Conservation (phyloP, 2,113 vertebrate genomes). For the Lanius collurio region DNA sequence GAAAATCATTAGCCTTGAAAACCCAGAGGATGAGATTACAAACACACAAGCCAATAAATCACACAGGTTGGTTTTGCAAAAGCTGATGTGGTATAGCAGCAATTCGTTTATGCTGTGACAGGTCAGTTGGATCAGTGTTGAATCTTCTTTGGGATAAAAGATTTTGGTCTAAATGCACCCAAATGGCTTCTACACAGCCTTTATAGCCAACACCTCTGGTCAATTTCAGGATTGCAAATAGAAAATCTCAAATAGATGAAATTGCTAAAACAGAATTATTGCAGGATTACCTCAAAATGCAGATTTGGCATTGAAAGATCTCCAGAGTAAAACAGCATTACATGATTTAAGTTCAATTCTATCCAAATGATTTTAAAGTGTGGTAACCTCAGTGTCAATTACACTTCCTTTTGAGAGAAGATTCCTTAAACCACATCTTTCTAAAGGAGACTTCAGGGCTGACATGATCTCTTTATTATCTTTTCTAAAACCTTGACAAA, state of each 20-base stretch:
- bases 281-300: neutral
- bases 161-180: neutral
- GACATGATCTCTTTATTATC: neutral
- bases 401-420: neutral
- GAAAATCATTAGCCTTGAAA: conserved; percentile 31
- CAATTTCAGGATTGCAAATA: neutral
- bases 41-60: conserved; percentile 18
- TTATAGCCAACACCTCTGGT: neutral
- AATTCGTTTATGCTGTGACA: neutral
- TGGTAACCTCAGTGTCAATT: neutral
- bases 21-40: conserved; percentile 20
- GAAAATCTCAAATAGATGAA: conserved; percentile 14
- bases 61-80: neutral
- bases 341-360: neutral
- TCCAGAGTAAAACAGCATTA: neutral
- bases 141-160: neutral
- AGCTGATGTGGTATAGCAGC: neutral
- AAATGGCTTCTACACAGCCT: neutral
- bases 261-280: conserved; percentile 10
- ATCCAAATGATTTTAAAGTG: neutral
- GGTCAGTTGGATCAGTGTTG: neutral
- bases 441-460: neutral
- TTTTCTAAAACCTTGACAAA: conserved; percentile 6
- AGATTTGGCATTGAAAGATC: neutral
- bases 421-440: neutral